phyloP scores from a whole-genome alignment of 2,888 invertebrate genomes.

The Hipparchia semele region DNA sequence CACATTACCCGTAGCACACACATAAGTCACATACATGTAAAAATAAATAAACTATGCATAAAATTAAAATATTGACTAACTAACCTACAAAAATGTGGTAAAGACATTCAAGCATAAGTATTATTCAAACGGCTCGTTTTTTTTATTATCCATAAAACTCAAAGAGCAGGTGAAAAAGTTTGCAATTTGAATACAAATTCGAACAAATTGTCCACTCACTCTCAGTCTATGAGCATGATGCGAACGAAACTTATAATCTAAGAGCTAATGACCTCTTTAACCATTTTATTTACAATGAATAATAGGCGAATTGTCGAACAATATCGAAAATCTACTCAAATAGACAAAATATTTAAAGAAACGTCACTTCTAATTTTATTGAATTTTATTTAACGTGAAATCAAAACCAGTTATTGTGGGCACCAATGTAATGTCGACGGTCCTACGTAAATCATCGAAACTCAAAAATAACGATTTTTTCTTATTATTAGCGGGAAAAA shows the following conservation, averaged over 20 bases:
- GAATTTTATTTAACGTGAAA: too few relatives aligned
- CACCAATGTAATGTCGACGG: too few relatives aligned
- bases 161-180: neutral
- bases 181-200: neutral
- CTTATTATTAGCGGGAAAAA: too few relatives aligned
- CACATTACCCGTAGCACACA: neutral
- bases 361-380: too few relatives aligned
- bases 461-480: too few relatives aligned
- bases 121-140: neutral
- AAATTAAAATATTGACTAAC: constrained; percentile 33
- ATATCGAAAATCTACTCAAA: too few relatives aligned
- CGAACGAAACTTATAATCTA: constrained; percentile 31
- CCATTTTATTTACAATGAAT: neutral
- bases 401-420: too few relatives aligned
- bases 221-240: constrained; percentile 30
- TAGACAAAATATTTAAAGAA: too few relatives aligned
- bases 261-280: neutral
- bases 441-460: too few relatives aligned
- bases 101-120: neutral
- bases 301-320: neutral
- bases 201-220: constrained; percentile 10
- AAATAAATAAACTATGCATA: constrained; percentile 34
- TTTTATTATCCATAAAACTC: neutral
- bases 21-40: constrained; percentile 25
- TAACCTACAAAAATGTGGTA: constrained; percentile 19